Conservation (phyloP, 2,113 vertebrate genomes). For the Callionymus lyra region DNA sequence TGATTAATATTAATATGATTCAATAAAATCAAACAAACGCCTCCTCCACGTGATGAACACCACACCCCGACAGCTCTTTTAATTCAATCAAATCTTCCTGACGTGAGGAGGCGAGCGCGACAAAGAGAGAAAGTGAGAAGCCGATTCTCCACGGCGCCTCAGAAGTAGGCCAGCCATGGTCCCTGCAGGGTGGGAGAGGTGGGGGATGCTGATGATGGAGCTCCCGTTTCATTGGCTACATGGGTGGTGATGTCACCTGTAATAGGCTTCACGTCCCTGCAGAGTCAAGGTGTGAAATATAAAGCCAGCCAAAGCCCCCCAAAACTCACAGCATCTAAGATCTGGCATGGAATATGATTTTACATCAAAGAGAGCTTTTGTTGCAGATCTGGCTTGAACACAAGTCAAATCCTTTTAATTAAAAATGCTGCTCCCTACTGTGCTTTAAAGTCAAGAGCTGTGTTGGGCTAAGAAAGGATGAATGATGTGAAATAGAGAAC, state of each 20-base stretch:
- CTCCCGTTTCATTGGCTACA: conserved; percentile 32
- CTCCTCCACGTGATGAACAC: conserved; percentile 28
- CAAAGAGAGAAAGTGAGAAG: conserved; percentile 25
- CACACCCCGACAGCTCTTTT: conserved; percentile 23
- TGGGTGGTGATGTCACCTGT: conserved; percentile 27
- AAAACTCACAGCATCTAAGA: conserved; percentile 15
- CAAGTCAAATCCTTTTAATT: conserved; percentile 21
- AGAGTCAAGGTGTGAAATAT: conserved; percentile 10
- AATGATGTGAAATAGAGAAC: too few relatives aligned
- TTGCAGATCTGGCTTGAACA: conserved; percentile 11
- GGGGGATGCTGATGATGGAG: conserved; percentile 16
- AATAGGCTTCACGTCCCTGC: conserved; percentile 12
- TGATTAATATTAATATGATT: background rate
- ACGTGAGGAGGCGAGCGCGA: conserved; percentile 19
- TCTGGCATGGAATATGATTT: conserved; percentile 7
- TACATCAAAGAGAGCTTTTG: conserved; percentile 20
- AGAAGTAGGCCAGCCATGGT: conserved; percentile 64
- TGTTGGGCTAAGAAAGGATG: conserved; percentile 16
- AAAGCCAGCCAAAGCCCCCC: conserved; percentile 2
- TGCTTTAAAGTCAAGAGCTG: conserved; percentile 20
- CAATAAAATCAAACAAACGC: conserved; percentile 7
- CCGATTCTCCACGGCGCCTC: conserved; percentile 54
- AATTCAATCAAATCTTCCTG: conserved; percentile 46
- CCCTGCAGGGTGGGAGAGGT: conserved; percentile 32
- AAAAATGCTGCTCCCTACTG: conserved; percentile 14